Evolutionary conservation across 1,140 invertebrate species (phyloP).

Genomic region (Zeugodacus cucurbitae): DNA sequence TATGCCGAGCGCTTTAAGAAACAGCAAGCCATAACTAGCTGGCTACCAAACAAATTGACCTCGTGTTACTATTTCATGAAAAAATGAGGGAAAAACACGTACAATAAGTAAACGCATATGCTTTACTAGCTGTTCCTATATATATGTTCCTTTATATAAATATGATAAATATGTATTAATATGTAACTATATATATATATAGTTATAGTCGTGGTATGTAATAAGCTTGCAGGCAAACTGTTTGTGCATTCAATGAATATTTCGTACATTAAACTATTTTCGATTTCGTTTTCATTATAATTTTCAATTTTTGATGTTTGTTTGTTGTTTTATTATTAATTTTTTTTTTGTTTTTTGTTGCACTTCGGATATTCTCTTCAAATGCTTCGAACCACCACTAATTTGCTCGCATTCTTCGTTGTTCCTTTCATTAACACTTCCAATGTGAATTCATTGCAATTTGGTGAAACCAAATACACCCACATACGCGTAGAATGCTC

Average conservation of each 20-base stretch:
- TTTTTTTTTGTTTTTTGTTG: not conserved
- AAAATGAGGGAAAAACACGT: not conserved
- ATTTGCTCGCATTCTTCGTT: not conserved
- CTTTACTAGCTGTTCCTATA: not conserved
- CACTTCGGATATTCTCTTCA: not conserved
- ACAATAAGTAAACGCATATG: not conserved
- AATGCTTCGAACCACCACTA: not conserved
- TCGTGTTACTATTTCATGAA: not conserved
- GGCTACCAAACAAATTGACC: constrained; percentile 26
- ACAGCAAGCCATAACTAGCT: not conserved
- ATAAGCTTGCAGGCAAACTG: not conserved
- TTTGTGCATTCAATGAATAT: constrained; percentile 11
- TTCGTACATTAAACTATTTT: not conserved
- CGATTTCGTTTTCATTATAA: not conserved
- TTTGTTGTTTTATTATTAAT: not conserved
- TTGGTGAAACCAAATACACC: not conserved
- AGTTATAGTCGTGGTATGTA: not conserved
- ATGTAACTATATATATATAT: not conserved
- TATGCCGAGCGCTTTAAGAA: not conserved
- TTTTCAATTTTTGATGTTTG: not conserved
- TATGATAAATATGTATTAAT: not conserved
- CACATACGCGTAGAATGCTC: not conserved
- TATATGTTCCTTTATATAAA: too few relatives aligned
- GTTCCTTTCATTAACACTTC: constrained; percentile 6
- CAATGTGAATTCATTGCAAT: not conserved